These are phyloP conservation scores for Melinaea menophilus DNA, from an alignment of 2,888 invertebrate species.

Conservation along the genomic window DNA sequence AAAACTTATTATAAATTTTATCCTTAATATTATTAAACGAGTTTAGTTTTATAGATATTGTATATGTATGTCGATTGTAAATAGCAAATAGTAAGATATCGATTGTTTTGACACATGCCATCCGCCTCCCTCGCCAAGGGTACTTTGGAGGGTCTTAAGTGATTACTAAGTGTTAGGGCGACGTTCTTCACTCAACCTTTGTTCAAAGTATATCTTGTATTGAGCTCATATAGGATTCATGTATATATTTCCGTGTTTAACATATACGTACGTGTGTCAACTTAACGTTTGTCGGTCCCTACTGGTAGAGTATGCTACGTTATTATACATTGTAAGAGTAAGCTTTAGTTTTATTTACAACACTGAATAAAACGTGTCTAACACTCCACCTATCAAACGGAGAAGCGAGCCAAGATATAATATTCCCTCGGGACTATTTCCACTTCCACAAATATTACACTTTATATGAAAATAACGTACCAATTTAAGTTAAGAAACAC, in stretches of 20 bases:
- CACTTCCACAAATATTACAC: neutral
- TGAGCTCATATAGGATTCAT: conserved; percentile 1
- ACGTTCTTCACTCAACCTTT: conserved; percentile 32
- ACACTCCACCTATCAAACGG: neutral
- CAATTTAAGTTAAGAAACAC: too few species aligned
- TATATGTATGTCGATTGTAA: neutral
- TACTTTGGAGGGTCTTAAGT: conserved; percentile 39
- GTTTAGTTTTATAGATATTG: neutral
- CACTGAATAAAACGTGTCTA: too few species aligned
- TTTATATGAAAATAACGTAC: too few species aligned
- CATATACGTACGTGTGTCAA: too few species aligned
- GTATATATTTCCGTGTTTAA: neutral
- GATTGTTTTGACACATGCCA: conserved; percentile 7
- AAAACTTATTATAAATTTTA: too few species aligned
- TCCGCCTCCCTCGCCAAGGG: conserved; percentile 1
- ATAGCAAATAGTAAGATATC: neutral
- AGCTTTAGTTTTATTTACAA: too few species aligned
- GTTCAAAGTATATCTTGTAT: conserved; percentile 37
- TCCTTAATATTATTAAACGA: neutral
- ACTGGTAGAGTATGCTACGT: too few species aligned
- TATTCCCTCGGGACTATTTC: neutral
- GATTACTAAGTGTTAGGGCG: conserved; percentile 41
- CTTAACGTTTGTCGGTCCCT: too few species aligned
- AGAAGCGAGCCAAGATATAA: neutral
- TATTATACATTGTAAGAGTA: too few species aligned